Percentiles rank a stretch among this genome's conserved stretches.
phyloP scores from a whole-genome alignment of 2,113 vertebrate genomes.

The Fulica atra region DNA sequence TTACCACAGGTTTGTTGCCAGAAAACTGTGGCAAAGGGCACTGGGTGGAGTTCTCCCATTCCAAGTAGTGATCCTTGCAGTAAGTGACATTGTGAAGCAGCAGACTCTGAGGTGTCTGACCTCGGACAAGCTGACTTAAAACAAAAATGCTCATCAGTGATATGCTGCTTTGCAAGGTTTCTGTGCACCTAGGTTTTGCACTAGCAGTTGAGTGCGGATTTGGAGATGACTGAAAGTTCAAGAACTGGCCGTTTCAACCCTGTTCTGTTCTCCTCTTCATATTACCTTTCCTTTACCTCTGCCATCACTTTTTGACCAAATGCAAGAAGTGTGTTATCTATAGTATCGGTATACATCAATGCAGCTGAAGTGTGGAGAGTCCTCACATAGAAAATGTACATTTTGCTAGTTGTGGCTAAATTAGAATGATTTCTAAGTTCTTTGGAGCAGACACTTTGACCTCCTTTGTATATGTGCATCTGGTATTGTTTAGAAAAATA shows the following conservation, averaged over 20 bases:
- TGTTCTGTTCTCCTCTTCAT: neutral
- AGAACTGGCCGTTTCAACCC: neutral
- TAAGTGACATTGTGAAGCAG: constrained; percentile 75
- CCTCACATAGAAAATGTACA: neutral
- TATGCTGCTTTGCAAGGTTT: neutral
- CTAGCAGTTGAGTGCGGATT: neutral
- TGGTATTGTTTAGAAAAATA: neutral
- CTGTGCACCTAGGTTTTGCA: neutral
- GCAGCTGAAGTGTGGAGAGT: neutral
- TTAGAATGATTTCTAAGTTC: neutral
- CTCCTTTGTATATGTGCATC: neutral
- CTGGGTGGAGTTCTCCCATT: constrained; percentile 69
- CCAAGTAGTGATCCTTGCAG: constrained; percentile 74
- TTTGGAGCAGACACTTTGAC: neutral
- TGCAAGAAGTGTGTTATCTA: neutral
- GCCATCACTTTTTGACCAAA: neutral
- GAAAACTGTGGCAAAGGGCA: constrained; percentile 81
- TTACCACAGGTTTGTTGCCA: constrained; percentile 82
- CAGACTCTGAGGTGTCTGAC: constrained; percentile 79
- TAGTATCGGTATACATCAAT: neutral
- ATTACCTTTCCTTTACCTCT: neutral
- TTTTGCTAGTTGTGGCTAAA: neutral
- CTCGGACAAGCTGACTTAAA: constrained; percentile 78
- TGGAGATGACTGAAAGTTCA: neutral
- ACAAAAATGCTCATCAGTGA: neutral